Evolutionary conservation across 2,888 invertebrate species (phyloP).

Genomic region (Lasiommata megera): DNA sequence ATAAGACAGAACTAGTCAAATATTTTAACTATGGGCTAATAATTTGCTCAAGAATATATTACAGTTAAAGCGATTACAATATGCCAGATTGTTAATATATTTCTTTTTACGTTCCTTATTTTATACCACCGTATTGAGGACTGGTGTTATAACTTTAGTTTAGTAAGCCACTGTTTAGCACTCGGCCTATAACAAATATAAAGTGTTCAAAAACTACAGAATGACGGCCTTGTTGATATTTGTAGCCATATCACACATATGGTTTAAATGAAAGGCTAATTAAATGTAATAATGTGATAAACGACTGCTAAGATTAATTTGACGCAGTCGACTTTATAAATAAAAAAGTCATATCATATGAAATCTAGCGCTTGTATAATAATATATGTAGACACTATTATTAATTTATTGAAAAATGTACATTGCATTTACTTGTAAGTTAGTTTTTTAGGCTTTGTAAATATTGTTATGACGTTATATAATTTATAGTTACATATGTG

Average conservation of each 20-base stretch:
- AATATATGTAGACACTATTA: conserved; percentile 76
- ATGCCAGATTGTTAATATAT: conserved; percentile 30
- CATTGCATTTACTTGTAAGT: conserved; percentile 79
- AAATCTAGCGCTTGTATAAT: conserved; percentile 78
- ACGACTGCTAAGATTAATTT: conserved; percentile 62
- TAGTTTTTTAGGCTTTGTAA: conserved; percentile 79
- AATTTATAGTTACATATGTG: conserved; percentile 76
- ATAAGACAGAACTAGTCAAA: conserved; percentile 77
- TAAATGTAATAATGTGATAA: conserved; percentile 47
- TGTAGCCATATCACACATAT: conserved; percentile 5
- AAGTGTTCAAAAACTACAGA: conserved; percentile 12
- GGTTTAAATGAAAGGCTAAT: conserved; percentile 10
- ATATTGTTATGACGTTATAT: conserved; percentile 81
- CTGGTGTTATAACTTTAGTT: conserved; percentile 11
- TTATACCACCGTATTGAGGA: conserved; percentile 34
- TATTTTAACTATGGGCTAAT: conserved; percentile 64
- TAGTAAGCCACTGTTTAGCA: neutral
- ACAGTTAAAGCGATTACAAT: conserved; percentile 23
- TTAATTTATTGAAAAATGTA: conserved; percentile 78
- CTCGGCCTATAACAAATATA: conserved; percentile 23
- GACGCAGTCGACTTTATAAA: conserved; percentile 66
- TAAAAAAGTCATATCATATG: conserved; percentile 74
- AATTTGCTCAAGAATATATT: conserved; percentile 52
- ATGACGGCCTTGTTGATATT: conserved; percentile 7
- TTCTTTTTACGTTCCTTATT: conserved; percentile 37